phyloP scores from a whole-genome alignment of 2,888 invertebrate genomes.

The Tachina fera region DNA sequence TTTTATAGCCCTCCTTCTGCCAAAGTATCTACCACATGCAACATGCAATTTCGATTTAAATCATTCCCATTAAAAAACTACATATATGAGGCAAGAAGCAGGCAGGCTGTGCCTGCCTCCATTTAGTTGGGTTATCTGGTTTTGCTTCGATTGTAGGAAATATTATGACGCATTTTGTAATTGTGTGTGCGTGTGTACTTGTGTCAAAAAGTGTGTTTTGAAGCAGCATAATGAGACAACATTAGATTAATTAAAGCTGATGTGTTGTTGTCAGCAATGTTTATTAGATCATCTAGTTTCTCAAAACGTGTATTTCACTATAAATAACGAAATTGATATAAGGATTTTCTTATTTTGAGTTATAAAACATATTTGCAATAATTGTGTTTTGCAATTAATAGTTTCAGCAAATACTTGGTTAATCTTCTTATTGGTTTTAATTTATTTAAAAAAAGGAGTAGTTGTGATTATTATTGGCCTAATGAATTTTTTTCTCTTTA shows the following conservation, averaged over 20 bases:
- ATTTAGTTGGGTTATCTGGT: not conserved
- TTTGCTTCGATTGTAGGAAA: slow-evolving; percentile 15
- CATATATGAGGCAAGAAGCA: not conserved
- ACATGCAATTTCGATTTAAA: slow-evolving; percentile 21
- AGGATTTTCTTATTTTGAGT: not conserved
- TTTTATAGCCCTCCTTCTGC: not conserved
- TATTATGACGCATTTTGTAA: slow-evolving; percentile 6
- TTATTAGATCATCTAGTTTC: slow-evolving; percentile 1
- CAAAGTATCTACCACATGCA: slow-evolving; percentile 2
- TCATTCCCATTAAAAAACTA: not conserved
- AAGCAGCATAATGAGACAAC: slow-evolving; percentile 13
- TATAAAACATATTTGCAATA: not conserved
- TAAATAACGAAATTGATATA: not conserved
- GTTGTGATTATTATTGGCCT: too few relatives aligned
- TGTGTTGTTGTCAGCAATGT: slow-evolving; percentile 19
- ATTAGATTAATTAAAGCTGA: slow-evolving; percentile 10
- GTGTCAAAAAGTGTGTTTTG: not conserved
- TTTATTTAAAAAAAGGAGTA: too few relatives aligned
- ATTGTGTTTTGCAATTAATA: not conserved
- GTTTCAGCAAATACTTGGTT: not conserved
- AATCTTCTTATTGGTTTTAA: too few relatives aligned
- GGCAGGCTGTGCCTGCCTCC: not conserved
- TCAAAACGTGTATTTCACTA: not conserved
- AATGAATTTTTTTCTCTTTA: not conserved
- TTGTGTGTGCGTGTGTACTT: not conserved